Evolutionary conservation across 2,888 invertebrate genomes (phyloP), one percentile per base, ranked within the genome.

Genomic region (Erynnis tages): DNA sequence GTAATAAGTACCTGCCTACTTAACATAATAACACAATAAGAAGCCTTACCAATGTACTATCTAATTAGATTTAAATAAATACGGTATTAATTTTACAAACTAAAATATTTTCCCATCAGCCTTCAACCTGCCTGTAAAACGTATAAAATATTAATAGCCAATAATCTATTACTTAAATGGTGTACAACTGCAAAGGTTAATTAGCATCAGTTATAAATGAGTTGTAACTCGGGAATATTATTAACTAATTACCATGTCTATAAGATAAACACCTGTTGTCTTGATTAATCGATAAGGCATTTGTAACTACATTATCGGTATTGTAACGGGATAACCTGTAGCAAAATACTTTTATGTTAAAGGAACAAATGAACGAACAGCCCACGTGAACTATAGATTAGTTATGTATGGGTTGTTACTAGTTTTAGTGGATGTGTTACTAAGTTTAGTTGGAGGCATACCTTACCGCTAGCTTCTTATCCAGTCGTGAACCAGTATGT

Each of bases 191-290:
- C 35, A 50, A 50, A 50, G 50, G 27, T 43, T 35, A 16, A 43
- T 43, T 27, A 35, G 13, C 43, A 10, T 50, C 5, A 4, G 50
- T 43, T 35, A 50, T 35, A 50, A 50, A 50, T 43, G 50, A 43
- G 19, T 17, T 35, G 43, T 50, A 35, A 43, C 41, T 14, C 5
- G 27, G 35, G 50, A 50, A 50, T 50, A 43, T 50, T 50, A 43
- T 43, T 50, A 35, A 43, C 27, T 43, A 50, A 50, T 50, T 34
- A 34, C 35, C 43, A 2, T 21, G 25, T 41, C 17, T 16, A 19
- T n/a, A 27, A 50, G 43, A 35, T 35, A 35, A 41, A 17, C 49
- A 43, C 49, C 49, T 50, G 43, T 43, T 34, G 14, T 43, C 19
- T 16, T 43, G 35, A 43, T 43, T 35, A 25, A 43, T 43, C 14